phyloP scores from a whole-genome alignment of 2,888 invertebrate genomes.

The Toxonevra muliebris region DNA sequence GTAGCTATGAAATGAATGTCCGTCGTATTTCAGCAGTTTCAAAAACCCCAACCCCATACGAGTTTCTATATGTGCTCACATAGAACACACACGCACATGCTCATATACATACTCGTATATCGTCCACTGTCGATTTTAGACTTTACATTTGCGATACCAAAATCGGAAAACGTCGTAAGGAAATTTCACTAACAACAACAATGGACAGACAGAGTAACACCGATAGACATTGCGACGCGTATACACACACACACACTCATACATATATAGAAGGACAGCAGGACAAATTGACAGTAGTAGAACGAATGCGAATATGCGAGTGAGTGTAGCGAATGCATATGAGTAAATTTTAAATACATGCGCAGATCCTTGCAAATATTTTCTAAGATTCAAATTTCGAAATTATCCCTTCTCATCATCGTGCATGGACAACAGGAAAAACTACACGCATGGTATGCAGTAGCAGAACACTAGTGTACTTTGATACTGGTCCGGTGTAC shows the following conservation, averaged over 20 bases:
- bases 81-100: no score
- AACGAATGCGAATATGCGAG: neutral
- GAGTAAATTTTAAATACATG: slow-evolving; percentile 14
- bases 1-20: no score
- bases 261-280: neutral
- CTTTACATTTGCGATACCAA: slow-evolving; percentile 1
- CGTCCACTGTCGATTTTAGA: slow-evolving; percentile 2
- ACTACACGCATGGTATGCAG: no score
- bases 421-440: neutral
- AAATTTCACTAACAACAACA: no score
- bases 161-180: neutral
- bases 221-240: neutral
- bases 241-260: neutral
- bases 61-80: no score
- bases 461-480: no score
- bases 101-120: no score
- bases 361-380: slow-evolving; percentile 18
- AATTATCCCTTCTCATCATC: slow-evolving; percentile 6
- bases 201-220: neutral
- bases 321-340: neutral
- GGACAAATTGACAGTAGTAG: neutral
- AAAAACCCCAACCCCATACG: no score
- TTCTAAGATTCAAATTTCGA: slow-evolving; percentile 19
- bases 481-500: no score
- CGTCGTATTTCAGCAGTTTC: no score